Conservation (phyloP, 2,797 vertebrate species). For the Aphelocoma californica region DNA sequence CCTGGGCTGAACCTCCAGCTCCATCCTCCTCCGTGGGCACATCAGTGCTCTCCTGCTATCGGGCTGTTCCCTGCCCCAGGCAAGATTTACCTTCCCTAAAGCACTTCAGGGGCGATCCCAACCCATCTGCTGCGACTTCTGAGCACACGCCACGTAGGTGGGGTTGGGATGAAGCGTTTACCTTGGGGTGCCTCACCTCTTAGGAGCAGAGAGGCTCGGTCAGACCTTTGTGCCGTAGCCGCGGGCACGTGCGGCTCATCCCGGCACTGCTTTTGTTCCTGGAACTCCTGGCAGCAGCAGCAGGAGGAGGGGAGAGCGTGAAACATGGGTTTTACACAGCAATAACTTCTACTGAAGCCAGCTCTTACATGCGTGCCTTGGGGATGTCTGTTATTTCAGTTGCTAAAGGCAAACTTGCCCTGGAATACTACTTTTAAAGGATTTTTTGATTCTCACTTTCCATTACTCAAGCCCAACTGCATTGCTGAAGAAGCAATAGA, state of each 20-base stretch:
- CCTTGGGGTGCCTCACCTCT: neutral
- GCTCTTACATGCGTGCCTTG: neutral
- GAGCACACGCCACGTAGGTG: neutral
- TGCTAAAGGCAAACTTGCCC: constrained; percentile 6
- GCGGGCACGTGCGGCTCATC: neutral
- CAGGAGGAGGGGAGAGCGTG: neutral
- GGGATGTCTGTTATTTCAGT: constrained; percentile 36
- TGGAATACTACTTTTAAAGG: neutral
- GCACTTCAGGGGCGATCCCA: neutral
- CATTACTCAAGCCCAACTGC: neutral
- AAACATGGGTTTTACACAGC: neutral
- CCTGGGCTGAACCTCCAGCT: neutral
- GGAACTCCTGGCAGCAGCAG: neutral
- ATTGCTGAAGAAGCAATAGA: neutral
- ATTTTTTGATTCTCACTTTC: neutral
- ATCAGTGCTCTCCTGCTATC: neutral
- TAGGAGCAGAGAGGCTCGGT: neutral
- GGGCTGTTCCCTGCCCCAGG: neutral
- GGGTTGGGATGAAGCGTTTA: neutral
- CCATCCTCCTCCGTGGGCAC: neutral
- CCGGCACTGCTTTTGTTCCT: neutral
- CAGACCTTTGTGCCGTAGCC: constrained; percentile 12
- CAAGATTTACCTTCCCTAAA: neutral
- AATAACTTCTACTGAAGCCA: neutral
- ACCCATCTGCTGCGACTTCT: neutral